Percentiles rank a stretch among this genome's conserved stretches.
Evolutionary conservation across 2,797 vertebrate genomes (phyloP).

Genomic region (Karalla daura): DNA sequence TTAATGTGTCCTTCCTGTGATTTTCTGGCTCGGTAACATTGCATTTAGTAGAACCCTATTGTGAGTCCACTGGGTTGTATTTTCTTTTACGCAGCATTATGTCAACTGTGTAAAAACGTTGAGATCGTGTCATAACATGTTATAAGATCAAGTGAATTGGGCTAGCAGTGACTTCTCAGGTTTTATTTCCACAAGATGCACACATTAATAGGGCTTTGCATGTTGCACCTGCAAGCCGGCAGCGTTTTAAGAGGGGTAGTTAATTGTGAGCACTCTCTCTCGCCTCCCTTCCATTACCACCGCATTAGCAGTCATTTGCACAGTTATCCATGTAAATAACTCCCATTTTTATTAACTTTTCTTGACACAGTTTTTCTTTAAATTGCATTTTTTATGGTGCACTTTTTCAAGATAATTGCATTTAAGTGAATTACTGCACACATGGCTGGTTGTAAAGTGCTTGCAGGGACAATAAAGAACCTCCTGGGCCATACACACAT

Average conservation of each 20-base stretch:
- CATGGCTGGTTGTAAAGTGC: conserved; percentile 71
- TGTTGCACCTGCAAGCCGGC: conserved; percentile 69
- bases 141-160: conserved; percentile 37
- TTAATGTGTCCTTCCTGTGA: conserved; percentile 19
- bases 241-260: conserved; percentile 67
- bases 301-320: conserved; percentile 72
- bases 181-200: conserved; percentile 56
- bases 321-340: conserved; percentile 79
- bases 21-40: conserved; percentile 12
- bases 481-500: conserved; percentile 61
- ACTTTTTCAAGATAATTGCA: conserved; percentile 80
- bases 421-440: conserved; percentile 74
- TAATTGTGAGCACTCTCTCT: conserved; percentile 57
- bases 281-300: conserved; percentile 67
- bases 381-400: conserved; percentile 76
- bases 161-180: conserved; percentile 31
- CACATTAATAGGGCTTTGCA: conserved; percentile 28
- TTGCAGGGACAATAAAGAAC: conserved; percentile 77
- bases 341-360: conserved; percentile 80
- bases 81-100: conserved; percentile 31
- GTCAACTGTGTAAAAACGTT: conserved; percentile 25
- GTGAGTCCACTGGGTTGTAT: conserved; percentile 9
- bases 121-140: conserved; percentile 34
- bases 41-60: conserved; percentile 3
- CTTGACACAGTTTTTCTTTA: conserved; percentile 71